Evolutionary conservation across 2,797 vertebrate genomes (phyloP), one percentile per base, ranked within the genome.

Genomic region (Molothrus ater): DNA sequence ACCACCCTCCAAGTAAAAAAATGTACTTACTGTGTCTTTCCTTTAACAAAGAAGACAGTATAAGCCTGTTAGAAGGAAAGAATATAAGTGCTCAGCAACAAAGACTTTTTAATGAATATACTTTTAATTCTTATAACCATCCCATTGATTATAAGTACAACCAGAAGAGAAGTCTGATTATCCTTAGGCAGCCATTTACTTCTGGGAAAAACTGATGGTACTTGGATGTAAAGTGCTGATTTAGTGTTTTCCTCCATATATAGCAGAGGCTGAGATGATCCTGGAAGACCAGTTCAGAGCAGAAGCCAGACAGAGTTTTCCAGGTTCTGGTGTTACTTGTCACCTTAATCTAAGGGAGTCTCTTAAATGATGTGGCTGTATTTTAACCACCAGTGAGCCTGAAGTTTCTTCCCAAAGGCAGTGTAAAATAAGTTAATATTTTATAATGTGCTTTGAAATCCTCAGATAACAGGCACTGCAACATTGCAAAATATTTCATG

Each of bases 371-470:
- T 56, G 34, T 68, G 38, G 31, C 50, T 90, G 16, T 47, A 24
- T 83, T 91, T 96, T 88, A 47, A 31, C 32, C 45, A 84, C 13
- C 61, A 51, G 34, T 48, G 29, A 90, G 51, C 66, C 63, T 63
- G 31, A 84, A 34, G 3, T 88, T 84, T 75, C 70, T 83, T 73
- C 31, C 48, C 34, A 50, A 63, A 76, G 48, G 42, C 64, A 80
- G 24, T 64, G n/a, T 66, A 73, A 91, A 93, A 91, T 32, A 7
- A 86, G 85, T 66, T 71, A 70, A 68, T 79, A 86, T 71, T 89
- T 95, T 86, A 70, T 57, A 73, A 34, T 1, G 1, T 76, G 22
- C 71, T 93, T 95, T 71, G 71, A 93, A 95, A 95, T 80, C 29
- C 18, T 91, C 53, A 61, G n/a, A 85, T 91, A 68, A 93, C 87